A percentile compares a stretch with the other conserved stretches of the same genome.
Conservation (phyloP, 2,797 vertebrate genomes). For the Tenualosa ilisha region DNA sequence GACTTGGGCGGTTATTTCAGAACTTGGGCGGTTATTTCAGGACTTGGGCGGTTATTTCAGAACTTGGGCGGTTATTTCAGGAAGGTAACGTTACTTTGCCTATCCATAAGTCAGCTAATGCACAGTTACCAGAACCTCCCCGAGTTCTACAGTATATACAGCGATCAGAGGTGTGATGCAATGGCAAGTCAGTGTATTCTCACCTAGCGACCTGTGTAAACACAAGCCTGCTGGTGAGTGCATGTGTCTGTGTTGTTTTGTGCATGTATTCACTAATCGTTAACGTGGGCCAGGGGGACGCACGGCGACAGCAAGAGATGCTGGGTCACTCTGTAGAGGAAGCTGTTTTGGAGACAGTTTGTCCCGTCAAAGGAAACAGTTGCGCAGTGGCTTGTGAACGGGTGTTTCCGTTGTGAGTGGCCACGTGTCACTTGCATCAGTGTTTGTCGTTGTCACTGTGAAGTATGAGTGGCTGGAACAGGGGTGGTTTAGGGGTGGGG, state of each 20-base stretch:
- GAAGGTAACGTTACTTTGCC: not conserved
- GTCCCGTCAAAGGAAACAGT: not conserved
- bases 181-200: not conserved
- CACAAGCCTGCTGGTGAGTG: not conserved
- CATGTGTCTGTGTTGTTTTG: not conserved
- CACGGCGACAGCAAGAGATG: not conserved
- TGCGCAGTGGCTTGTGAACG: not conserved
- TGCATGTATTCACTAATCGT: not conserved
- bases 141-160: not conserved
- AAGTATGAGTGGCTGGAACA: too few species aligned
- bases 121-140: not conserved
- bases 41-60: too few species aligned
- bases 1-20: too few species aligned
- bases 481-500: too few species aligned
- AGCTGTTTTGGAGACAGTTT: not conserved
- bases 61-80: too few species aligned
- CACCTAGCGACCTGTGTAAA: not conserved
- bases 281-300: not conserved
- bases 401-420: not conserved
- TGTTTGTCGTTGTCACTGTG: too few species aligned
- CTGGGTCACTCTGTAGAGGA: not conserved
- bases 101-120: not conserved
- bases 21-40: too few species aligned
- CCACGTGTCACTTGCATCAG: not conserved
- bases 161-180: not conserved